Base-by-base conservation (phyloP, 2,888 invertebrate species). In the Tridacna gigas region DNA sequence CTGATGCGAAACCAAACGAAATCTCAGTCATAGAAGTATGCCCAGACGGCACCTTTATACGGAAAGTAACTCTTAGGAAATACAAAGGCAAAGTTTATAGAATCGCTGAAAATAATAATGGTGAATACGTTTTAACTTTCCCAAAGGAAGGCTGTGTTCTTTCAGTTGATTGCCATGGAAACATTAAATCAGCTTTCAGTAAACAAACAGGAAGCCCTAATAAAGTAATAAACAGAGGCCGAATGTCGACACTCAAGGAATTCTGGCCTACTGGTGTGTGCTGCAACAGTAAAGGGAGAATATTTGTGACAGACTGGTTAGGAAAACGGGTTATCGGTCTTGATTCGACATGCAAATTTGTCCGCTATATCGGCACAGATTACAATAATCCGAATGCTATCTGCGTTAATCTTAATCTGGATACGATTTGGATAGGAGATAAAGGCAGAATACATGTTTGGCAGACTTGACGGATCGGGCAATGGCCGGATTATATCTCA, bases 221-320 rank as follows among this genome's bases (percentile, higher is more conserved):
- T n/a, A 51, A 76, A 26, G 56, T 22, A 9, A 61, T 61, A 0
- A 71, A 71, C n/a, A 51, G 48, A 18, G 66, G 51, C 2, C 22
- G 61, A 18, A 25, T 25, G 12, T n/a, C 65, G 15, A 65, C 25
- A 1, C 47, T 65, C 11, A 65, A 74, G n/a, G 51, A 37, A 26
- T 84, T 84, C 26, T 84, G 84, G 84, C 80, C 84, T 7, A 76
- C 84, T 26, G 84, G 84, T 48, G 51, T 84, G 3, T 80, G 75
- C 26, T 81, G 84, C 47, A 74, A 81, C 47, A 60, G 37, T 11
- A 78, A 71, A n/a, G 78, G 79, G 22, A 51, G 76, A 15, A 76
- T 84, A 22, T 78, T 76, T 61, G 80, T 84, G 12, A 79, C 74
- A 0, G 84, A 84, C 25, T 84, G 77, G 77, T 28, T 80, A 20